Percentiles rank a stretch among this genome's conserved stretches.
phyloP scores from a whole-genome alignment of 1,140 invertebrate genomes.

The Apis dorsata region DNA sequence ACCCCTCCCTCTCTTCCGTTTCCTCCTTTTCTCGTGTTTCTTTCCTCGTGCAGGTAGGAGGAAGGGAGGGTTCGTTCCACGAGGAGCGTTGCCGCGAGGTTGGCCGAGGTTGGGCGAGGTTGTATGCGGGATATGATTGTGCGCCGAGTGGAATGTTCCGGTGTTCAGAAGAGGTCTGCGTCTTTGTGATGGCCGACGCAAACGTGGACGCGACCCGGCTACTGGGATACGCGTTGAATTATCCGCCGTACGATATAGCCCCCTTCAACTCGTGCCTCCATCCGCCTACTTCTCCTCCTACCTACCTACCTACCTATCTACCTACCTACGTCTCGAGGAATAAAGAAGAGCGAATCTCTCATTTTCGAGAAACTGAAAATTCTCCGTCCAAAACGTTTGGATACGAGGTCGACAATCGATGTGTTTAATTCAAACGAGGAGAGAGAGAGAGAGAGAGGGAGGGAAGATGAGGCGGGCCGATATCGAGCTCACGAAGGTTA shows the following conservation, averaged over 20 bases:
- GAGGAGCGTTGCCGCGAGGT: conserved; percentile 8
- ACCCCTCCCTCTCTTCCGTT: conserved; percentile 22
- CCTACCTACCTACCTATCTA: conserved; percentile 55
- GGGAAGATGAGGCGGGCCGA: conserved; percentile 53
- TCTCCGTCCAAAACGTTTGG: too few species aligned
- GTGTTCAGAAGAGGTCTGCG: conserved; percentile 75
- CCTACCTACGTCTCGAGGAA: conserved; percentile 38
- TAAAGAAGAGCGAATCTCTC: conserved; percentile 21
- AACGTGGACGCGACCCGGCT: conserved; percentile 70
- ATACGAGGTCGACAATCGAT: too few species aligned
- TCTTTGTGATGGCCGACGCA: conserved; percentile 78
- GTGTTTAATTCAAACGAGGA: too few species aligned
- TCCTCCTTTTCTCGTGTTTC: conserved; percentile 17
- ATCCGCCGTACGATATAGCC: conserved; percentile 73
- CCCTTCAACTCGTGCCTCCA: conserved; percentile 65
- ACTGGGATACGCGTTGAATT: conserved; percentile 79
- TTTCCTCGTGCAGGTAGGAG: not conserved
- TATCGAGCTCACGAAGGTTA: conserved; percentile 53
- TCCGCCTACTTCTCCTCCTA: conserved; percentile 49
- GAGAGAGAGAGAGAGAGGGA: too few species aligned
- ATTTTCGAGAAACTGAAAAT: too few species aligned
- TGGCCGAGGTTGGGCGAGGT: conserved; percentile 24
- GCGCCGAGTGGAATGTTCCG: conserved; percentile 73
- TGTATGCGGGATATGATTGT: conserved; percentile 73
- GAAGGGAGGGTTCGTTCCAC: not conserved